phyloP scores from a whole-genome alignment of 1,140 invertebrate species.

The Metaphire vulgaris region DNA sequence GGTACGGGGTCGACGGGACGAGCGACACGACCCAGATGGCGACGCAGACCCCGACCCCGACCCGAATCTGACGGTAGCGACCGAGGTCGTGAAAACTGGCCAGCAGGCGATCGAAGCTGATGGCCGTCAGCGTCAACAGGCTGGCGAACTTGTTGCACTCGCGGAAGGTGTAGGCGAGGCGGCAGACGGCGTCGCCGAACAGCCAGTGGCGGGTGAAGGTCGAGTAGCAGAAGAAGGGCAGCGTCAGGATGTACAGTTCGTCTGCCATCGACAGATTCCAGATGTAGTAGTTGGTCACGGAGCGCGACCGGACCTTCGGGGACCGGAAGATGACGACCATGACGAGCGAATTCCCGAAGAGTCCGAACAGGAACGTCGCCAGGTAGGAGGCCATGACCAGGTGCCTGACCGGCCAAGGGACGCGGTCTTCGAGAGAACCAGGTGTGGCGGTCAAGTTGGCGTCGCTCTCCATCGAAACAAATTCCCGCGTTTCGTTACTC shows the following conservation, averaged over 20 bases:
- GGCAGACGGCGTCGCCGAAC: constrained; percentile 13
- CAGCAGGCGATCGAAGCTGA: constrained; percentile 1
- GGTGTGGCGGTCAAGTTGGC: too few species aligned
- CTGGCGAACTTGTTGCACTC: constrained; percentile 11
- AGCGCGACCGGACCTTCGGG: not conserved
- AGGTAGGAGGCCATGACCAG: not conserved
- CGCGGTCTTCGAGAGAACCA: not conserved
- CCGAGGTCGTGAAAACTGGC: constrained; percentile 18
- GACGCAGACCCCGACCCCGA: constrained; percentile 6
- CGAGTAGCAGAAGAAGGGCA: constrained; percentile 16
- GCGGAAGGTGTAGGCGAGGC: not conserved
- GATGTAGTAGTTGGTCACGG: constrained; percentile 20
- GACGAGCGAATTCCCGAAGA: not conserved
- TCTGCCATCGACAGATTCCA: constrained; percentile 18
- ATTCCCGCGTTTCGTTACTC: too few species aligned
- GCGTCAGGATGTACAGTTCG: constrained; percentile 12
- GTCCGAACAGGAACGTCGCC: not conserved
- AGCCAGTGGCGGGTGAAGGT: constrained; percentile 13
- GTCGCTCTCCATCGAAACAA: too few species aligned
- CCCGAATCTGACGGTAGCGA: not conserved
- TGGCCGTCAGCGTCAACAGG: constrained; percentile 3
- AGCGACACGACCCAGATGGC: not conserved
- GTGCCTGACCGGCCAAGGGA: not conserved
- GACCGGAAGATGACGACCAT: not conserved
- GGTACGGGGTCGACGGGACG: not conserved